phyloP scores from a whole-genome alignment of 2,113 vertebrate genomes.

The Ranitomeya imitator region DNA sequence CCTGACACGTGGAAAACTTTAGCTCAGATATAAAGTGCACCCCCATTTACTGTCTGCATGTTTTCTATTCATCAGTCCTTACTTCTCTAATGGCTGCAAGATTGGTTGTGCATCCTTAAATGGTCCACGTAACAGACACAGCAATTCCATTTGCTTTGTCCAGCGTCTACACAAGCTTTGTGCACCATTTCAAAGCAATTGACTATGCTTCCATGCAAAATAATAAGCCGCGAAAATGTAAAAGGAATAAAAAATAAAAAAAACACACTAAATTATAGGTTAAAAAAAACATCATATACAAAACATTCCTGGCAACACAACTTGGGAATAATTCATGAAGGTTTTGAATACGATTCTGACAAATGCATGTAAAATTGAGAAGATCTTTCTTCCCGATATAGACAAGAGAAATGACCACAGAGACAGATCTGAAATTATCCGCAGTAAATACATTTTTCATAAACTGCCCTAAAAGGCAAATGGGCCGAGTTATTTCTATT shows the following conservation, averaged over 20 bases:
- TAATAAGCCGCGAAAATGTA: slow-evolving; percentile 47
- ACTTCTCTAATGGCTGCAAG: neutral
- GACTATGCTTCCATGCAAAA: slow-evolving; percentile 28
- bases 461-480: slow-evolving; percentile 57
- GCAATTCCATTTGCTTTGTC: slow-evolving; percentile 29
- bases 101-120: slow-evolving; percentile 11
- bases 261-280: slow-evolving; percentile 35
- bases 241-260: neutral
- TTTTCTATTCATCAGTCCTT: slow-evolving; percentile 2
- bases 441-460: slow-evolving; percentile 57
- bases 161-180: slow-evolving; percentile 21
- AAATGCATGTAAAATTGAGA: slow-evolving; percentile 49
- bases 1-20: neutral
- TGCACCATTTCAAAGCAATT: slow-evolving; percentile 50
- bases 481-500: slow-evolving; percentile 55
- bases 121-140: slow-evolving; percentile 8
- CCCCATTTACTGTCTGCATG: neutral
- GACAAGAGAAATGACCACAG: slow-evolving; percentile 46
- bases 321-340: slow-evolving; percentile 54
- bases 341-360: slow-evolving; percentile 52
- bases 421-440: slow-evolving; percentile 55
- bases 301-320: slow-evolving; percentile 21
- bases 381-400: slow-evolving; percentile 21
- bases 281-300: slow-evolving; percentile 1
- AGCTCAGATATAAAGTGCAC: neutral